These are phyloP conservation scores for Petrolisthes manimaculis DNA, from an alignment of 2,888 invertebrate genomes.

Conservation along the genomic window DNA sequence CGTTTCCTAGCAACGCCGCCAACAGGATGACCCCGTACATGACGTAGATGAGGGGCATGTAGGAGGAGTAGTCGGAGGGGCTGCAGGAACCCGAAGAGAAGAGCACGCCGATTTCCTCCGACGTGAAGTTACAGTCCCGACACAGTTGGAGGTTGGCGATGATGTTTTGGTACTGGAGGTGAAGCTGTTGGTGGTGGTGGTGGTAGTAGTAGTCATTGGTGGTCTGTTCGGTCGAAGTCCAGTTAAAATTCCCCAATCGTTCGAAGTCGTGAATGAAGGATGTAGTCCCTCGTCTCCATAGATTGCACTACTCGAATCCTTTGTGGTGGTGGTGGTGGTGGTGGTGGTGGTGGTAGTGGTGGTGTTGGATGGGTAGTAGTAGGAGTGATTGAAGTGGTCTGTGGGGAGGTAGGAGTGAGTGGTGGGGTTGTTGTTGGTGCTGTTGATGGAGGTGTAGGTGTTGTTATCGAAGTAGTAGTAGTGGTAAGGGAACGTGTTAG, in stretches of 20 bases:
- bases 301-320: not conserved
- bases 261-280: too few species aligned
- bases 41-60: constrained; percentile 69
- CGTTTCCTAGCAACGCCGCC: constrained; percentile 71
- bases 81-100: constrained; percentile 21
- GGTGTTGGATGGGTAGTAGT: not conserved
- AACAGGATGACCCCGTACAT: constrained; percentile 71
- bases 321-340: not conserved
- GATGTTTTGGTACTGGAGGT: too few species aligned
- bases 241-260: not conserved
- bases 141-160: constrained; percentile 12
- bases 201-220: not conserved
- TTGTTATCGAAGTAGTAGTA: not conserved
- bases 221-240: not conserved
- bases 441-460: not conserved
- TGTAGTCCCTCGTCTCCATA: too few species aligned
- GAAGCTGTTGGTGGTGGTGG: not conserved
- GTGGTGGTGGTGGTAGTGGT: not conserved
- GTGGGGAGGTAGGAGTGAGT: not conserved
- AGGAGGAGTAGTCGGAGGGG: constrained; percentile 66
- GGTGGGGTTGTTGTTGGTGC: not conserved
- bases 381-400: not conserved
- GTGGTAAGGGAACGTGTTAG: not conserved
- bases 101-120: constrained; percentile 39
- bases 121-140: constrained; percentile 44